phyloP scores from a whole-genome alignment of 2,888 invertebrate species.

The Apodemia mormo region DNA sequence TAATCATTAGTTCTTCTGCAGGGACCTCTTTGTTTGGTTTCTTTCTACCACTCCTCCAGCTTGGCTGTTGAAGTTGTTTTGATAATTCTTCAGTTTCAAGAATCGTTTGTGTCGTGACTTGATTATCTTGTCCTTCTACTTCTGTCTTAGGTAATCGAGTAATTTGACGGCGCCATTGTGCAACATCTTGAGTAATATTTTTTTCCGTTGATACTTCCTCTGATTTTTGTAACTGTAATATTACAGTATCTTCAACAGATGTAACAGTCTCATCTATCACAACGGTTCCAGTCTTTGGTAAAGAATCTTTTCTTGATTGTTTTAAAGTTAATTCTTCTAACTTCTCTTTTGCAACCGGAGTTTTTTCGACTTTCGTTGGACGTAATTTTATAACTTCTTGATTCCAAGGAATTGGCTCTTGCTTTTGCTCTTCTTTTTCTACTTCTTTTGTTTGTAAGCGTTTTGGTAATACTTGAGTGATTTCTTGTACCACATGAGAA shows the following conservation, averaged over 20 bases:
- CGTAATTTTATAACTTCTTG: slow-evolving; percentile 84
- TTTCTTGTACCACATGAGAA: not conserved
- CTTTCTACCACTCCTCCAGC: slow-evolving; percentile 41
- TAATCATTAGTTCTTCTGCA: slow-evolving; percentile 51
- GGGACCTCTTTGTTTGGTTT: slow-evolving; percentile 46
- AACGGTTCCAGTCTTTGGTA: slow-evolving; percentile 9
- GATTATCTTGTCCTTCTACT: no score
- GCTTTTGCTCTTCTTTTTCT: slow-evolving; percentile 6
- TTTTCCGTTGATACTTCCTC: slow-evolving; percentile 26
- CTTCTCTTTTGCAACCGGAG: slow-evolving; percentile 77
- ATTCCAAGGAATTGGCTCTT: slow-evolving; percentile 79
- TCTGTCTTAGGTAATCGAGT: no score
- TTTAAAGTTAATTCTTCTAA: slow-evolving; percentile 68
- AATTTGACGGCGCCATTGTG: no score
- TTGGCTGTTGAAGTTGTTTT: not conserved
- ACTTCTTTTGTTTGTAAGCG: not conserved
- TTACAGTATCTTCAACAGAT: slow-evolving; percentile 52
- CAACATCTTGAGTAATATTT: no score
- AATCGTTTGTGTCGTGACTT: slow-evolving; percentile 30
- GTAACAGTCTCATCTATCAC: slow-evolving; percentile 6
- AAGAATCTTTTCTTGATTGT: slow-evolving; percentile 45
- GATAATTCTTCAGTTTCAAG: slow-evolving; percentile 31
- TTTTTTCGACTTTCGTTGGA: slow-evolving; percentile 82
- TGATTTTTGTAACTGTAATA: slow-evolving; percentile 65
- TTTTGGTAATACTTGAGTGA: not conserved